Conservation (phyloP, 2,113 vertebrate species). For the Podarcis raffonei region DNA sequence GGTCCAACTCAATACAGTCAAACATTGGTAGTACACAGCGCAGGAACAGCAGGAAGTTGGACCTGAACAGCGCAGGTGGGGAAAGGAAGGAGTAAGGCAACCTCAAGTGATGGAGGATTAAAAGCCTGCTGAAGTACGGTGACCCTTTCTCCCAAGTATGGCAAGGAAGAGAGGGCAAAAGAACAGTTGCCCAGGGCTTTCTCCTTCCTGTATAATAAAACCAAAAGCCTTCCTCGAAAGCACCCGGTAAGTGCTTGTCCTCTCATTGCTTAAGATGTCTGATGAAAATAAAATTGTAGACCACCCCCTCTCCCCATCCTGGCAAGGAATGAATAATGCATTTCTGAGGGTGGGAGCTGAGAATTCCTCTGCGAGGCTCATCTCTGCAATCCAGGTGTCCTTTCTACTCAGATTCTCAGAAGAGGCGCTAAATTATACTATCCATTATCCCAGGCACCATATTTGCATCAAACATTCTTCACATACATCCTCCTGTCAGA, state of each 20-base stretch:
- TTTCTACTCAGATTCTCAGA: constrained; percentile 59
- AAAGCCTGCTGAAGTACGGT: background rate
- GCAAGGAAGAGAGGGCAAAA: background rate
- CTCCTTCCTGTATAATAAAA: background rate
- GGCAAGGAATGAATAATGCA: constrained; percentile 60
- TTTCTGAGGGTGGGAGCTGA: background rate
- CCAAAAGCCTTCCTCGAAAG: constrained; percentile 32
- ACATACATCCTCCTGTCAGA: constrained; percentile 44
- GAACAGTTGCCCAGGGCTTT: background rate
- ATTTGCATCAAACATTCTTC: constrained; percentile 58
- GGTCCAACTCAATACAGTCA: background rate
- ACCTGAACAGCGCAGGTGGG: background rate
- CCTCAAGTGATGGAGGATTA: background rate
- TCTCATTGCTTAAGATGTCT: constrained; percentile 41
- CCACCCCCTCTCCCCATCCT: background rate
- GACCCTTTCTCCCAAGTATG: background rate
- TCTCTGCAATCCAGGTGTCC: constrained; percentile 63
- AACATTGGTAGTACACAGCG: background rate
- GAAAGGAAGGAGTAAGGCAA: background rate
- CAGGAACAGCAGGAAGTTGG: background rate
- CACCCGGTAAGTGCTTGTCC: constrained; percentile 41
- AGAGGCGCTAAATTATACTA: constrained; percentile 54
- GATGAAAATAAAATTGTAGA: constrained; percentile 55
- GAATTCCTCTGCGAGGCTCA: constrained; percentile 54
- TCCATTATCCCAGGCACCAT: constrained; percentile 51